Base-by-base conservation (phyloP, 2,888 invertebrate genomes). In the Saturnia japonica region DNA sequence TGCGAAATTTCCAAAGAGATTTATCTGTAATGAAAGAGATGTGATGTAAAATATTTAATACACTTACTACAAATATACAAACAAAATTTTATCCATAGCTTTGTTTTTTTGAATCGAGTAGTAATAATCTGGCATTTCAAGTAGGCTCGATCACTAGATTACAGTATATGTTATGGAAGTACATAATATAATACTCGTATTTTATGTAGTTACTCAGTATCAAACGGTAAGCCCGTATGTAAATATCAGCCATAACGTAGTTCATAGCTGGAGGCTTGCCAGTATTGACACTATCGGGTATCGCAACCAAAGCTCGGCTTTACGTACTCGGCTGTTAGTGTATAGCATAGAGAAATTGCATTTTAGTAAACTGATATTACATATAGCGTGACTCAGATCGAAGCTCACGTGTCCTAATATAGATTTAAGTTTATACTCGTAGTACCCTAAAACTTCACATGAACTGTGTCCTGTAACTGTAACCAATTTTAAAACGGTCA, bases 211-310 rank as follows among this genome's bases (percentile, higher is more conserved):
- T 69, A 72, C 19, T 40, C 25, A 62, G 71, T 71, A 72, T 71
- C 68, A 68, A 34, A 34, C 57, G 22, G 68, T 60, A 42, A 60
- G 60, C 60, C 60, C 43, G 68, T 68, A 71, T 71, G 68, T 71
- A 71, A 71, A 71, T 71, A 71, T 42, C 68, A 22, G 42, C 68
- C 51, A 71, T 71, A 71, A 74, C 74, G 72, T 62, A 76, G 78
- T 80, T 73, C 75, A 77, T 80, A 74, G 85, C 85, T 89, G 89
- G 89, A 88, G 83, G 83, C 78, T 76, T 82, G 89, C 90, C 89
- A 88, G 86, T 88, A 89, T 90, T 90, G 89, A 90, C 90, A 87
- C 80, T 87, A 86, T 86, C 86, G 82, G 82, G 76, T 79, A 81
- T 78, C 80, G 77, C 68, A 70, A 69, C 75, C 74, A 73, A 75